Percentiles rank a stretch among this genome's conserved stretches.
Conservation (phyloP, 1,140 invertebrate genomes). For the Antheraea mylitta region DNA sequence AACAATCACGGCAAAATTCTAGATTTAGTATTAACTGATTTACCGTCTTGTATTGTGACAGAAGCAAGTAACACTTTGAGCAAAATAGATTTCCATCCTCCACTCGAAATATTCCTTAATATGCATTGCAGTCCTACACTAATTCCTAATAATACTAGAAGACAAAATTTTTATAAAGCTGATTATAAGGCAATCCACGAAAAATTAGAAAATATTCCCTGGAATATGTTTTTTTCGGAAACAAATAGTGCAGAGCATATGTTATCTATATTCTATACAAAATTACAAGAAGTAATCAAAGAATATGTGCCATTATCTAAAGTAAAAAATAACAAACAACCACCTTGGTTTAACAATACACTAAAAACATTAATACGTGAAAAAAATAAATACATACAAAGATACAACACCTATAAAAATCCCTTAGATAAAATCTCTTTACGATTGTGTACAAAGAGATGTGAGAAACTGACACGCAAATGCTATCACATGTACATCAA, state of each 20-base stretch:
- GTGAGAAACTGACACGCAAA: conserved; percentile 15
- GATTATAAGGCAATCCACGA: conserved; percentile 21
- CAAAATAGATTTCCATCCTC: conserved; percentile 28
- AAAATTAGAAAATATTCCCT: conserved; percentile 16
- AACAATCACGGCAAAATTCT: not conserved
- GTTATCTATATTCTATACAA: conserved; percentile 21
- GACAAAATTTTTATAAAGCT: conserved; percentile 27
- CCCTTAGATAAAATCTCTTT: conserved; percentile 23
- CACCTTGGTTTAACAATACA: conserved; percentile 22
- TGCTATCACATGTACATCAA: conserved; percentile 23
- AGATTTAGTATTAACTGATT: not conserved
- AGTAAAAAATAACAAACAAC: conserved; percentile 18
- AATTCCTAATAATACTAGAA: not conserved
- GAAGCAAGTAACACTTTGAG: conserved; percentile 10
- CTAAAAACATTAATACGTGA: conserved; percentile 20
- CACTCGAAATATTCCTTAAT: conserved; percentile 16
- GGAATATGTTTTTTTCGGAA: conserved; percentile 13
- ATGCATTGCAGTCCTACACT: not conserved
- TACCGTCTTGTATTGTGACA: conserved; percentile 7
- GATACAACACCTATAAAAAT: conserved; percentile 26
- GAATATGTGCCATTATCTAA: conserved; percentile 11
- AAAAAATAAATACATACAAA: conserved; percentile 21
- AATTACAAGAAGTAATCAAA: conserved; percentile 11
- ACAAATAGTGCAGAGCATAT: conserved; percentile 17
- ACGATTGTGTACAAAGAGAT: conserved; percentile 18